Conservation (phyloP, 2,797 vertebrate genomes). For the Pachyuromys duprasi region DNA sequence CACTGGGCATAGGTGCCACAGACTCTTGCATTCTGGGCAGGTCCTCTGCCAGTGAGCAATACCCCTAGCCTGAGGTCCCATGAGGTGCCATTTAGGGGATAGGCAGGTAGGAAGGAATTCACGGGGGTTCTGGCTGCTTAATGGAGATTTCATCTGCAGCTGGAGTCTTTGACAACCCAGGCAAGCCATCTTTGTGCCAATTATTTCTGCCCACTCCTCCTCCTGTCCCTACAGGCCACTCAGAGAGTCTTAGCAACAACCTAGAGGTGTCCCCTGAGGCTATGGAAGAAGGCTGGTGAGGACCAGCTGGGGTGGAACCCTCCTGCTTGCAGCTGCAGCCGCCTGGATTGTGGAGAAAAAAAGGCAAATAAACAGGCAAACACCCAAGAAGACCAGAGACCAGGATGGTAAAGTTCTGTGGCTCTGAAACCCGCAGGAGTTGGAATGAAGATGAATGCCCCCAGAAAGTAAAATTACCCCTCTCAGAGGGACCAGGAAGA, state of each 20-base stretch:
- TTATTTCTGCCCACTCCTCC: conserved; percentile 22
- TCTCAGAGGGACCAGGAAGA: background rate
- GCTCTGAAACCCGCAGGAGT: background rate
- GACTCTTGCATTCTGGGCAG: background rate
- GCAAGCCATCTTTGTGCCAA: background rate
- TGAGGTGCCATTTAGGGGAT: background rate
- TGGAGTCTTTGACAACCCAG: background rate
- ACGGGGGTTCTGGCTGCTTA: background rate
- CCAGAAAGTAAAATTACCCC: background rate
- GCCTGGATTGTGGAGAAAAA: background rate
- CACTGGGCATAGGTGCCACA: too few species aligned
- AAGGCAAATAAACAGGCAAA: background rate
- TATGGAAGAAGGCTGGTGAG: background rate
- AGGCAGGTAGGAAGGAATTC: background rate
- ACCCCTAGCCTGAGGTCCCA: too few species aligned
- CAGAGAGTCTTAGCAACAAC: conserved; percentile 66
- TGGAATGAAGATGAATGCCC: background rate
- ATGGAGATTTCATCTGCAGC: fast-evolving
- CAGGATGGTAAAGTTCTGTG: background rate
- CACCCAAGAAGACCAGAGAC: background rate
- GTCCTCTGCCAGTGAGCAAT: background rate
- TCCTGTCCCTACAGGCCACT: background rate
- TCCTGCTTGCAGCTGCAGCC: background rate
- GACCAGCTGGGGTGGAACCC: background rate
- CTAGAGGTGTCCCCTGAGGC: background rate